A percentile compares a stretch with the other conserved stretches of the same genome.
Conservation (phyloP, 2,888 invertebrate genomes). For the Acrobasis consociella region DNA sequence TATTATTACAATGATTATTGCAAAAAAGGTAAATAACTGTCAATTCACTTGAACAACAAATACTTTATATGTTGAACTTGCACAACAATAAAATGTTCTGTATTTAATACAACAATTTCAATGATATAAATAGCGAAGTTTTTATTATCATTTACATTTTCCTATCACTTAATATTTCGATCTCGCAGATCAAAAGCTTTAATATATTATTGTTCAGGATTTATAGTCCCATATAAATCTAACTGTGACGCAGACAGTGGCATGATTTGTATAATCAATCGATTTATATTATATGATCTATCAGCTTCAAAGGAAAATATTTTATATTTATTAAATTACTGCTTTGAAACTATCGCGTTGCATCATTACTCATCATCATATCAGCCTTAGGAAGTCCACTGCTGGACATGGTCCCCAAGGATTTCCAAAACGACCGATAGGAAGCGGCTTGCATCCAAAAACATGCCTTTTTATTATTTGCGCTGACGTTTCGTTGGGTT, state of each 20-base stretch:
- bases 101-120: too few relatives aligned
- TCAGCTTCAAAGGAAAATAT: neutral
- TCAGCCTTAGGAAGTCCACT: too few relatives aligned
- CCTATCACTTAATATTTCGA: neutral
- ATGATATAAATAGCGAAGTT: too few relatives aligned
- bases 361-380: too few relatives aligned
- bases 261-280: neutral
- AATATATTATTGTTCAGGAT: neutral
- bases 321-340: neutral
- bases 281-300: neutral
- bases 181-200: neutral
- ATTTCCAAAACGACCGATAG: too few relatives aligned
- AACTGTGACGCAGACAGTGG: neutral
- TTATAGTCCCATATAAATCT: neutral
- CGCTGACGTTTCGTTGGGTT: too few relatives aligned
- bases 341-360: too few relatives aligned
- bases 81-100: too few relatives aligned
- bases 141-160: neutral
- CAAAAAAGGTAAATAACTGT: neutral
- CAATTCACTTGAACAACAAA: neutral
- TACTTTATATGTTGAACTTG: too few relatives aligned
- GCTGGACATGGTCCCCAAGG: too few relatives aligned
- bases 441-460: too few relatives aligned
- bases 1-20: neutral
- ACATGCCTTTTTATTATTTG: too few relatives aligned